Percentiles rank a stretch among this genome's conserved stretches.
phyloP scores from a whole-genome alignment of 2,888 invertebrate species.

The Trachelus stipa region DNA sequence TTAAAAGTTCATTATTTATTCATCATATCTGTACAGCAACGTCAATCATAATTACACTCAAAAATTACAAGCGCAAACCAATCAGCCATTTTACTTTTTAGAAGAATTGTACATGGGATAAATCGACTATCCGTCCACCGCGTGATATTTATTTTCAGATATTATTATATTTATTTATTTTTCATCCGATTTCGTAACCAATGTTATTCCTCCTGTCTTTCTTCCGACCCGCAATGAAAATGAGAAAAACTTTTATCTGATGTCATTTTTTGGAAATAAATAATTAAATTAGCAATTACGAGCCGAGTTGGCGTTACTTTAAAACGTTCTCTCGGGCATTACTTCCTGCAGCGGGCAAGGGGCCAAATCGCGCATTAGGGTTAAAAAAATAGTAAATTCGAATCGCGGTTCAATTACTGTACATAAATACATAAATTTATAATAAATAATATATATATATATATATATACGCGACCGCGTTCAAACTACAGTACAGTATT shows the following conservation, averaged over 20 bases:
- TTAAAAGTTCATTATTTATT: background rate
- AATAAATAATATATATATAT: too few relatives aligned
- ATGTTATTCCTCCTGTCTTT: background rate
- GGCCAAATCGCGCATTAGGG: slow-evolving; percentile 56
- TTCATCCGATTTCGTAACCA: background rate
- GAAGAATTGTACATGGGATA: background rate
- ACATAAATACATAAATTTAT: background rate
- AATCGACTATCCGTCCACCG: background rate
- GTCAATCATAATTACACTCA: background rate
- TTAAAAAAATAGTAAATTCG: slow-evolving; percentile 31
- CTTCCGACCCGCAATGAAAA: background rate
- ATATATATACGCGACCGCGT: background rate
- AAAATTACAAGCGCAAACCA: background rate
- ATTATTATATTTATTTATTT: background rate
- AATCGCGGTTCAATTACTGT: slow-evolving; percentile 27
- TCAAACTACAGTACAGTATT: background rate
- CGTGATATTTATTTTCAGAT: background rate
- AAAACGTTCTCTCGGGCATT: slow-evolving; percentile 28
- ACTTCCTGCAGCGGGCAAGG: slow-evolving; percentile 52
- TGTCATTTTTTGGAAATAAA: background rate
- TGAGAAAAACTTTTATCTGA: background rate
- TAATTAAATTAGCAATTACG: background rate
- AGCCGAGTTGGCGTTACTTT: background rate
- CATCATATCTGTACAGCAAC: background rate
- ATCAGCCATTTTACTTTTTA: background rate